phyloP scores from a whole-genome alignment of 2,888 invertebrate species.

The Drosophila meridiana region DNA sequence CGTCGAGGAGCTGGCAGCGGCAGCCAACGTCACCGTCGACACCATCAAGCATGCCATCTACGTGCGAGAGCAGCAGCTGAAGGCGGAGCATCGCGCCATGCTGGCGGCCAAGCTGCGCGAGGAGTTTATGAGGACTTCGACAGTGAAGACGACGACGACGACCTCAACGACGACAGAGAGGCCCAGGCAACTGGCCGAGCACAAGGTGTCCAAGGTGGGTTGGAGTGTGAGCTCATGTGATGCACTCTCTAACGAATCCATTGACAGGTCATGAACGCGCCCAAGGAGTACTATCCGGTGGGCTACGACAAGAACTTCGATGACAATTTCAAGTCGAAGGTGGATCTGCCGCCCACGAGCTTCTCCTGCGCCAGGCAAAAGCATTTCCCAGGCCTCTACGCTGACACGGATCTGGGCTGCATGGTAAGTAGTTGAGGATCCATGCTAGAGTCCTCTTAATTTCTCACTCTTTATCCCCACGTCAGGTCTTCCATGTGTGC shows the following conservation, averaged over 20 bases:
- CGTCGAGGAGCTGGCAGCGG: conserved; percentile 87
- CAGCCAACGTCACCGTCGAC: conserved; percentile 92
- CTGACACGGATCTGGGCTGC: conserved; percentile 94
- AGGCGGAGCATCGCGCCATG: conserved; percentile 86
- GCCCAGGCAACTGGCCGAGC: conserved; percentile 66
- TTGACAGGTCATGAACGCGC: conserved; percentile 94
- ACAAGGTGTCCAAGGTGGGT: conserved; percentile 78
- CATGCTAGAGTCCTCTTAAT: no score
- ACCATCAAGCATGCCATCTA: conserved; percentile 91
- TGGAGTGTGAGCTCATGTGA: no score
- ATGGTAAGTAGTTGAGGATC: conserved; percentile 88
- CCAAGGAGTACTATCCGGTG: conserved; percentile 94
- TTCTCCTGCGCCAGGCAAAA: conserved; percentile 95
- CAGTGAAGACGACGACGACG: conserved; percentile 84
- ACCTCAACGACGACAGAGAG: conserved; percentile 84
- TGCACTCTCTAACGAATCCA: neutral
- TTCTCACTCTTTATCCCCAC: conserved; percentile 79
- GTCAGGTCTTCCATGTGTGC: conserved; percentile 95
- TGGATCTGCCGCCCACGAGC: conserved; percentile 92
- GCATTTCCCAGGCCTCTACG: conserved; percentile 95
- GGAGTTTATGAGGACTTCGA: conserved; percentile 85
- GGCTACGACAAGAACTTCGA: conserved; percentile 96
- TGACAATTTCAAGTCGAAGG: conserved; percentile 93
- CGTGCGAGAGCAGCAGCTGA: conserved; percentile 89
- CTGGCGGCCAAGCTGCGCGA: conserved; percentile 79